Evolutionary conservation across 2,113 vertebrate genomes (phyloP).

Genomic region (Oncorhynchus masou): DNA sequence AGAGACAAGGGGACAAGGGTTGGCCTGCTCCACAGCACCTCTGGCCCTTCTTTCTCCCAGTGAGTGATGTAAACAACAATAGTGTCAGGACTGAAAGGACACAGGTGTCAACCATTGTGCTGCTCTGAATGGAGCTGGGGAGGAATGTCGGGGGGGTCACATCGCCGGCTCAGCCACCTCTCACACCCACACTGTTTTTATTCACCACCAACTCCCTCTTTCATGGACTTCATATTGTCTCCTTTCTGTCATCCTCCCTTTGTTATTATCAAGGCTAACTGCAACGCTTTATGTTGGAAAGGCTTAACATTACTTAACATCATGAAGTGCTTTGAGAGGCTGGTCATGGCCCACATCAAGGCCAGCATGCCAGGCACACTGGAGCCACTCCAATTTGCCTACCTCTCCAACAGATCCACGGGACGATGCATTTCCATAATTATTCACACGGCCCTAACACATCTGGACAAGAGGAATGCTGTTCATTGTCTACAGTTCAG

Average conservation of each 20-base stretch:
- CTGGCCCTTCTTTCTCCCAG: slow-evolving; percentile 56
- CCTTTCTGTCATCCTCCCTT: slow-evolving; percentile 37
- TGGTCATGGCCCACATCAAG: no score
- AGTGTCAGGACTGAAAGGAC: slow-evolving; percentile 73
- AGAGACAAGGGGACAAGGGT: slow-evolving; percentile 18
- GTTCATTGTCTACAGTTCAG: no score
- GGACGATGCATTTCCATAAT: no score
- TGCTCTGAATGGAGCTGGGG: slow-evolving; percentile 65
- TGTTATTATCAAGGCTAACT: slow-evolving; percentile 61
- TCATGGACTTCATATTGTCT: slow-evolving; percentile 28
- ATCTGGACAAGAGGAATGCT: no score
- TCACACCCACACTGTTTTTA: slow-evolving; percentile 59
- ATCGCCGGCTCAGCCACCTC: slow-evolving; percentile 58
- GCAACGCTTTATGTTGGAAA: slow-evolving; percentile 49
- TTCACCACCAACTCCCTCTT: slow-evolving; percentile 44
- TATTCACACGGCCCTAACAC: no score
- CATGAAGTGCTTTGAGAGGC: no score
- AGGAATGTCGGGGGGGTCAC: slow-evolving; percentile 60
- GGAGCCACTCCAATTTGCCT: no score
- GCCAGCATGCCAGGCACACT: no score
- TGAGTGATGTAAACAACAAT: slow-evolving; percentile 76
- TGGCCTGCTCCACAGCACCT: slow-evolving; percentile 64
- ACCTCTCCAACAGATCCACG: no score
- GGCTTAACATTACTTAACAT: slow-evolving; percentile 57
- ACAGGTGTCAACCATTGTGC: slow-evolving; percentile 79